Percentiles rank a stretch among this genome's conserved stretches.
These are phyloP conservation scores for Branchinecta sandiegonensis DNA, from an alignment of 2,888 invertebrate genomes.

Conservation along the genomic window DNA sequence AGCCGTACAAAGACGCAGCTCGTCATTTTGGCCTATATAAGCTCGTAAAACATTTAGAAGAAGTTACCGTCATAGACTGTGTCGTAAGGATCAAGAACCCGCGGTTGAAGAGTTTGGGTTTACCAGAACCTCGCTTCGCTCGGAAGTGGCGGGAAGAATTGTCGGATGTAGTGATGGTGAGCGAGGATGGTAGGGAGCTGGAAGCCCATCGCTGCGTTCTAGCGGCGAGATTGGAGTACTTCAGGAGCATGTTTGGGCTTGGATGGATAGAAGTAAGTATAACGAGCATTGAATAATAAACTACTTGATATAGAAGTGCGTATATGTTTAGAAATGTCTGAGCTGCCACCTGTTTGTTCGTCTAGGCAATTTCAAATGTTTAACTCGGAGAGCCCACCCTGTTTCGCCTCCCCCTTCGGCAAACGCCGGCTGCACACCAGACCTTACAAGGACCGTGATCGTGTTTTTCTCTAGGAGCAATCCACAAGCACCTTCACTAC, in stretches of 20 bases:
- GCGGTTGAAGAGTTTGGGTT: slow-evolving; percentile 29
- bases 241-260: slow-evolving; percentile 63
- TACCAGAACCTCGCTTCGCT: slow-evolving; percentile 37
- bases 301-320: too few relatives aligned
- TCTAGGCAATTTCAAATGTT: too few relatives aligned
- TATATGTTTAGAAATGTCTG: too few relatives aligned
- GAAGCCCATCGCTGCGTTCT: slow-evolving; percentile 67
- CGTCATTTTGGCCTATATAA: slow-evolving; percentile 41
- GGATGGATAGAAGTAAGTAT: slow-evolving; percentile 55
- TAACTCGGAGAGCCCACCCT: too few relatives aligned
- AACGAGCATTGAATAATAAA: background rate
- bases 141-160: slow-evolving; percentile 40
- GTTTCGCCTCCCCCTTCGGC: too few relatives aligned
- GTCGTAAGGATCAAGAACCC: slow-evolving; percentile 25
- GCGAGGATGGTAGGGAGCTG: slow-evolving; percentile 37
- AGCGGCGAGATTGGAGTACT: slow-evolving; percentile 66
- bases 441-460: too few relatives aligned
- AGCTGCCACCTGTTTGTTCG: too few relatives aligned
- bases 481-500: too few relatives aligned
- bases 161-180: slow-evolving; percentile 48
- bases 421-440: too few relatives aligned
- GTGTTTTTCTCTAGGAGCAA: too few relatives aligned
- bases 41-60: slow-evolving; percentile 37
- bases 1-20: slow-evolving; percentile 43
- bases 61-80: slow-evolving; percentile 32